Base-by-base conservation (phyloP, 2,888 invertebrate species). In the Penaeus monodon region DNA sequence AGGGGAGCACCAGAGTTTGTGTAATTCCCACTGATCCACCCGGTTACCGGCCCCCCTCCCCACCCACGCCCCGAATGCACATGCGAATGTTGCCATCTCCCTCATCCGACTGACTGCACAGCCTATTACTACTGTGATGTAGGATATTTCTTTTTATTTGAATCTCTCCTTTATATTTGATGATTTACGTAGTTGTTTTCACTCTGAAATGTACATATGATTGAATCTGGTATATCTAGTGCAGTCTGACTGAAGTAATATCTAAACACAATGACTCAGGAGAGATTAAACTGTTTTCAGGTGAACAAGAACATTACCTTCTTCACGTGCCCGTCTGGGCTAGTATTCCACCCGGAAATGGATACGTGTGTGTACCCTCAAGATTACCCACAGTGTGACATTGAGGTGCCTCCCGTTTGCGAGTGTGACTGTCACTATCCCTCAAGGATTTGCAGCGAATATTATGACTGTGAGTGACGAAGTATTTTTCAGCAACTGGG, bases 341-440 rank as follows among this genome's bases (percentile, higher is more conserved):
- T 78, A 29, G 78, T 78, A 57, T n/a, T 78, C 44, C 27, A 78
- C 33, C 78, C 78, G 57, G 78, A 78, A 22, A 3, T 78, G 29
- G 29, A 24, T 24, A 78, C 78, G 78, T 78, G 78, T 63, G 78
- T 78, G 29, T 64, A 14, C 44, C 63, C 78, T 63, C 27, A 29
- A 22, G 64, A 64, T n/a, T 78, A 78, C 78, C 63, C 57, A 63
- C 33, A 63, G 22, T 78, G 78, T 63, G 29, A 14, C 33, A 24
- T 29, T 64, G 64, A 57, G 22, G 27, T 92, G 24, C 91, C 91
- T 10, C 91, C 91, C 10, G 29, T 27, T 29, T 68, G 77, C 79
- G 79, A 64, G 68, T 78, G 79, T 27, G 85, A 79, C 33, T 79
- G 77, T n/a, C 64, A 68, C n/a, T 73, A 84, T 22, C 70, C 90